A percentile compares a stretch with the other conserved stretches of the same genome.
phyloP scores from a whole-genome alignment of 2,113 vertebrate species.

The Jacana jacana region DNA sequence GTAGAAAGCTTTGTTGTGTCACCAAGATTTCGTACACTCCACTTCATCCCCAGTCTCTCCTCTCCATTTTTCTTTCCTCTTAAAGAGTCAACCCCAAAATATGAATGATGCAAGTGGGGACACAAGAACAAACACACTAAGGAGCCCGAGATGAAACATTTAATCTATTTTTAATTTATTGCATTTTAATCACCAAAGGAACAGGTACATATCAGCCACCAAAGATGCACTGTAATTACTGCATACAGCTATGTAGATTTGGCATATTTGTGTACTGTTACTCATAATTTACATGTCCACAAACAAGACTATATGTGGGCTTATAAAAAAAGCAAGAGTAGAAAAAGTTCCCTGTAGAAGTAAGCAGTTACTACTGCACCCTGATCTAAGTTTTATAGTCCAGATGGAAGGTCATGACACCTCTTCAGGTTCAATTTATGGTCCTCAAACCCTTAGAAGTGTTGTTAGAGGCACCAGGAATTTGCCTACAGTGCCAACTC shows the following conservation, averaged over 20 bases:
- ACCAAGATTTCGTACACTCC: neutral
- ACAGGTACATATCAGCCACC: neutral
- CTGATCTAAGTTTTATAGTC: neutral
- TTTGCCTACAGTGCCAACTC: neutral
- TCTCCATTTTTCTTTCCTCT: neutral
- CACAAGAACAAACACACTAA: neutral
- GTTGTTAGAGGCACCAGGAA: conserved; percentile 21
- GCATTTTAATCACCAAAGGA: neutral
- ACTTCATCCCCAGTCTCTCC: neutral
- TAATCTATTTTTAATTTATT: neutral
- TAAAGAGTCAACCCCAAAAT: neutral
- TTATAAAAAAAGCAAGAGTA: neutral
- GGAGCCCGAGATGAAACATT: neutral
- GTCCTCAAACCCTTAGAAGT: conserved; percentile 23
- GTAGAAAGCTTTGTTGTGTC: neutral
- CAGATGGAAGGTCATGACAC: conserved; percentile 14
- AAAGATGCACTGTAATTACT: neutral
- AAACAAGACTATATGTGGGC: neutral
- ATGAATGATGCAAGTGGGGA: neutral
- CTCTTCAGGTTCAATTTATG: conserved; percentile 30
- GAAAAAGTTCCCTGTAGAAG: neutral
- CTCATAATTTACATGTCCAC: neutral
- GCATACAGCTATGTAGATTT: neutral
- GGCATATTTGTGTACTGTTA: neutral
- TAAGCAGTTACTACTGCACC: neutral